These are phyloP conservation scores for Sterrhoptilus dennistouni DNA, from an alignment of 2,113 vertebrate species.

Conservation along the genomic window DNA sequence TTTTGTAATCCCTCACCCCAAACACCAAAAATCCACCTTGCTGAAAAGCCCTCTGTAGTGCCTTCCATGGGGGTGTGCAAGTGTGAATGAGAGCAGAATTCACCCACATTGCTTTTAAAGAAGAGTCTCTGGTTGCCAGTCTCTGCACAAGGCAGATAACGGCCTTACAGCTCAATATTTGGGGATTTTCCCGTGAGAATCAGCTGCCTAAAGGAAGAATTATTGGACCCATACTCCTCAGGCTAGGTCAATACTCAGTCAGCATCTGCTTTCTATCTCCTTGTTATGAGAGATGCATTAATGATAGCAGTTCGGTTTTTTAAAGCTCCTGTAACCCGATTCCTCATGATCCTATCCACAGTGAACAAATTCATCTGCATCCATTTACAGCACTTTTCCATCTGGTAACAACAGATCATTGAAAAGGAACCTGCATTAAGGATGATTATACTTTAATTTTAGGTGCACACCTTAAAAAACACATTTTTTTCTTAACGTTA, in stretches of 20 bases:
- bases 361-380: neutral
- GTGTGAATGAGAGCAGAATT: neutral
- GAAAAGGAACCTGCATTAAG: neutral
- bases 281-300: neutral
- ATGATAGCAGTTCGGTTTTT: neutral
- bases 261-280: conserved; percentile 33
- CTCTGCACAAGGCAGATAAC: neutral
- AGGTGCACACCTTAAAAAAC: neutral
- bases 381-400: neutral
- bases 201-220: conserved; percentile 4
- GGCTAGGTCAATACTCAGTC: neutral
- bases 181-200: neutral
- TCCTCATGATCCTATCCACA: neutral
- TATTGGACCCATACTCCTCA: neutral
- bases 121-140: neutral
- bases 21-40: neutral
- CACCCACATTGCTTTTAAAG: neutral
- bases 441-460: neutral
- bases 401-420: neutral
- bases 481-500: neutral
- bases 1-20: neutral
- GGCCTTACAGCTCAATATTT: neutral
- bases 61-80: neutral
- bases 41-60: neutral
- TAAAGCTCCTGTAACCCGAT: neutral